phyloP scores from a whole-genome alignment of 2,113 vertebrate species.

The Sceloporus undulatus region DNA sequence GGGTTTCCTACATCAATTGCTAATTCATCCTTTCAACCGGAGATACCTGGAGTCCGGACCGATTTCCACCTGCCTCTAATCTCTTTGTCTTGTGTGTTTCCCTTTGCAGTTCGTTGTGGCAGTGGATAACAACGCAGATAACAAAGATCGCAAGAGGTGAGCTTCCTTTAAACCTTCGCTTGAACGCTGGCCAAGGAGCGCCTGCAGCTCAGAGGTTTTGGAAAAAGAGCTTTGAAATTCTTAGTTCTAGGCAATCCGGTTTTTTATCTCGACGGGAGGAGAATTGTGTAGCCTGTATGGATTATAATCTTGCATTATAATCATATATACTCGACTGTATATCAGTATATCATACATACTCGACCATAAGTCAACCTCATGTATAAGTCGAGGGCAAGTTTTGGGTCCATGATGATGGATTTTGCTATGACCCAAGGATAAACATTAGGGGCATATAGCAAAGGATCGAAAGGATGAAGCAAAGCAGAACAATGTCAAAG shows the following conservation, averaged over 20 bases:
- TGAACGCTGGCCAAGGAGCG: not conserved
- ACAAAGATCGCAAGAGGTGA: constrained; percentile 78
- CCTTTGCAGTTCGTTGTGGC: constrained; percentile 79
- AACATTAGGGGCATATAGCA: too few relatives aligned
- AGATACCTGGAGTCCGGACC: not conserved
- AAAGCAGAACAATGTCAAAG: too few relatives aligned
- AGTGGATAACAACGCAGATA: constrained; percentile 77
- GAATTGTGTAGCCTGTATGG: not conserved
- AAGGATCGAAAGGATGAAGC: too few relatives aligned
- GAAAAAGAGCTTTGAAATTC: not conserved
- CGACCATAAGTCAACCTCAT: too few relatives aligned
- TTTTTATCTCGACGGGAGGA: not conserved
- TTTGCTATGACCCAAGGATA: too few relatives aligned
- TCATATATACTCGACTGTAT: too few relatives aligned
- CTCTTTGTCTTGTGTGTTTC: not conserved
- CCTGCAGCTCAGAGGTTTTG: not conserved
- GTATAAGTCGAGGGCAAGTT: too few relatives aligned
- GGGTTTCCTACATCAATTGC: not conserved
- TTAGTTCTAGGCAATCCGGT: too few relatives aligned
- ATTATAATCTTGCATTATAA: too few relatives aligned
- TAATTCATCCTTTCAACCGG: not conserved
- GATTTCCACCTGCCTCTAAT: not conserved
- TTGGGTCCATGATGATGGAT: too few relatives aligned
- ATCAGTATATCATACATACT: too few relatives aligned
- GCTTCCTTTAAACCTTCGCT: constrained; percentile 57